Base-by-base conservation (phyloP, 2,888 invertebrate species). In the Watsonalla cultraria region DNA sequence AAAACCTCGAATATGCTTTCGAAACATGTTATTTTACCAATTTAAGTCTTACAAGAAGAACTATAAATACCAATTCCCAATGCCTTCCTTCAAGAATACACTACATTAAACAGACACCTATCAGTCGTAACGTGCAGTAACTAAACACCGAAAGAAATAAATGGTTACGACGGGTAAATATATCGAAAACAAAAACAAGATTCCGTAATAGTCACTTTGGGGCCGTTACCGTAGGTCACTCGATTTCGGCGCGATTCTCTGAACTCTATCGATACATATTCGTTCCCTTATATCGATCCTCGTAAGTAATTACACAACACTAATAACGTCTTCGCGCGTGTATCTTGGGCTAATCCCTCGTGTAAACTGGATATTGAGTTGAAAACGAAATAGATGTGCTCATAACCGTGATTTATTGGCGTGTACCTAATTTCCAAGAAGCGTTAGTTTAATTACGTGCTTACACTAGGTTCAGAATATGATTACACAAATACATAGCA, bases 161-260 rank as follows among this genome's bases (percentile, higher is more conserved):
- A 76, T 75, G 70, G 66, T 67, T 68, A 71, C 65, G 60, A 54
- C 60, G 52, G 65, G 62, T 61, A 69, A 72, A 72, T 72, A 70
- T 68, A 71, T 74, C 63, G 69, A 64, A 59, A 61, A 53, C 71
- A 68, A 72, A 77, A 75, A 77, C 71, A 70, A 72, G 74, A 74
- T 76, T 75, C 74, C 76, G 72, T 77, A 79, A 80, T 80, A 80
- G 81, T 79, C 80, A 78, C 80, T 65, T 62, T 69, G 78, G 79
- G 80, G 66, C 78, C 74, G 72, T 79, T 76, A 68, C 68, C 71
- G 70, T 70, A 69, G 80, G 75, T 78, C 80, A 79, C 76, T 83
- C 77, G 72, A 79, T 82, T 78, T 77, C 80, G 74, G 71, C 70
- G 62, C 71, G 65, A 70, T 70, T 66, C 68, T 66, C 68, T 64